These are phyloP conservation scores for Drosophila diplacantha DNA, from an alignment of 2,888 invertebrate genomes.

Conservation along the genomic window DNA sequence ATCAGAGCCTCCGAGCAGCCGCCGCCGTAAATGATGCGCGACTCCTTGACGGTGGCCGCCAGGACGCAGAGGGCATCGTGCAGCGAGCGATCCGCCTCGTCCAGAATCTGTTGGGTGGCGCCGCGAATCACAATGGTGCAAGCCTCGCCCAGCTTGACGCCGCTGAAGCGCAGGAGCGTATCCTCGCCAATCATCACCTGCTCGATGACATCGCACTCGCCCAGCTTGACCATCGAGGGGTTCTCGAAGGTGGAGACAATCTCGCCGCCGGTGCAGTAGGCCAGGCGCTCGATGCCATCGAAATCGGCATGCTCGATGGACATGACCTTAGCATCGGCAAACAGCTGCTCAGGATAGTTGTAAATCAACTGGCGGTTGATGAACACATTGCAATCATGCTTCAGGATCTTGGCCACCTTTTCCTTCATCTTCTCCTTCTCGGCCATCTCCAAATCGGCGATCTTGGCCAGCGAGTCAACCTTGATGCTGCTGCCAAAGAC, in stretches of 20 bases:
- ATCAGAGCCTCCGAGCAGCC: constrained; percentile 98
- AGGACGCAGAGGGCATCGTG: constrained; percentile 99
- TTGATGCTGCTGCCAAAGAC: constrained; percentile 97
- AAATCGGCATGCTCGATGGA: constrained; percentile 99
- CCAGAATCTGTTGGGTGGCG: constrained; percentile 98
- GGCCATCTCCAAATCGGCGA: constrained; percentile 97
- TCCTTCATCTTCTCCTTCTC: constrained; percentile 99
- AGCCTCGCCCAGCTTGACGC: constrained; percentile 96
- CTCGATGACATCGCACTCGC: constrained; percentile 96
- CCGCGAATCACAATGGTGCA: constrained; percentile 98
- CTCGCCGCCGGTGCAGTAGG: constrained; percentile 98
- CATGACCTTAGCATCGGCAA: constrained; percentile 98
- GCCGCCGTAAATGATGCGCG: constrained; percentile 93
- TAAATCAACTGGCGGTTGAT: constrained; percentile 99
- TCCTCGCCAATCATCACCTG: constrained; percentile 98
- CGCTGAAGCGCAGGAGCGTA: constrained; percentile 94
- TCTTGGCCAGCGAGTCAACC: constrained; percentile 94
- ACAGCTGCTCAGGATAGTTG: constrained; percentile 99
- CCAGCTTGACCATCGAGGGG: constrained; percentile 93
- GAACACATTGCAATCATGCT: constrained; percentile 97
- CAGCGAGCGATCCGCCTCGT: constrained; percentile 98
- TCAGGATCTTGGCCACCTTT: constrained; percentile 97
- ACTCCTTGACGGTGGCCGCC: constrained; percentile 95
- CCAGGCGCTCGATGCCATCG: constrained; percentile 98
- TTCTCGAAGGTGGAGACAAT: constrained; percentile 99